Evolutionary conservation across 2,113 vertebrate genomes (phyloP), one percentile per base, ranked within the genome.

Genomic region (Gallinago undulata): DNA sequence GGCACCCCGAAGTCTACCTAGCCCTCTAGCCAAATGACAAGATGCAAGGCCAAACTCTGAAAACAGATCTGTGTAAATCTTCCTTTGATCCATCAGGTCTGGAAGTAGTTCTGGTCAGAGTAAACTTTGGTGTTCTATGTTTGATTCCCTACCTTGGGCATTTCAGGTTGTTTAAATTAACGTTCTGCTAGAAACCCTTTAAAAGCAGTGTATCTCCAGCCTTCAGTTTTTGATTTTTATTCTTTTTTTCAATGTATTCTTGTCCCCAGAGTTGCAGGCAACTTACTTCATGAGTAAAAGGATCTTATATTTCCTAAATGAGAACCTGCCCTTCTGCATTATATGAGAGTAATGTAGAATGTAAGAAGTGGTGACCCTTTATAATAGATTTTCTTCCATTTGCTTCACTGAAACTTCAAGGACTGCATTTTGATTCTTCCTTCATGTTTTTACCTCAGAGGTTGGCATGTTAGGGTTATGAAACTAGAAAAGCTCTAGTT

Each of bases 371-470:
- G 28, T 86, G 39, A 75, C n/a, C n/a, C 23, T 85, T 88, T 84
- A 39, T 57, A 63, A 83, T 22, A 66, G 30, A 7, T 41, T 74
- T 93, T 83, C 39, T 77, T 75, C 43, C 39, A 64, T 80, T 88
- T 93, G 9, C 39, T 92, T 86, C 64, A 53, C n/a, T 67, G 18
- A n/a, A 78, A 77, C 5, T 86, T 93, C 47, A 89, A 90, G 85
- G 47, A 78, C 3, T 23, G 8, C 7, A 47, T 92, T 94, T 95
- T 82, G 37, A 80, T 33, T 41, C 37, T 72, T 73, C 6, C 64
- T 89, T 96, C 28, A 4, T 59, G 28, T 33, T 91, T 95, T 97
- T 76, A 88, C 74, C 9, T 30, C 13, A 50, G 21, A 92, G 45
- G 33, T 2, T 93, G 28, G 16, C 8, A 28, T 60, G 80, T 77